Percentiles rank a stretch among this genome's conserved stretches.
These are phyloP conservation scores for Hypomesus transpacificus DNA, from an alignment of 2,113 vertebrate genomes.

Conservation along the genomic window DNA sequence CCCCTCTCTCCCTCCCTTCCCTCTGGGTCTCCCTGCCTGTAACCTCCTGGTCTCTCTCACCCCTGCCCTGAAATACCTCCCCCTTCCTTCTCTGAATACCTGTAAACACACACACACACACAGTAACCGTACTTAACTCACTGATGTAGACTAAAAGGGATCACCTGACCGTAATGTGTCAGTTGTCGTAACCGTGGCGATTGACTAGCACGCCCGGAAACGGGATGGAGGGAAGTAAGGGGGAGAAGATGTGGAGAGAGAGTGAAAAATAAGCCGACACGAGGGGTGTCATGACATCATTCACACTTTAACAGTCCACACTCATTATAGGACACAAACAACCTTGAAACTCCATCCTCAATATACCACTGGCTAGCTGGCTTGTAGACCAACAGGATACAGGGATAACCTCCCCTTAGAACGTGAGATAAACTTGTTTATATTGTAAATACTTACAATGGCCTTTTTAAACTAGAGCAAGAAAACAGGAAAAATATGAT, in stretches of 20 bases:
- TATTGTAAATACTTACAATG: conserved; percentile 93
- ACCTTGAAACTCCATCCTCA: neutral
- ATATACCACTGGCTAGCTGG: conserved; percentile 67
- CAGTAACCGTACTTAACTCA: conserved; percentile 62
- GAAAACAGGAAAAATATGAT: conserved; percentile 64
- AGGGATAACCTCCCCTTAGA: conserved; percentile 72
- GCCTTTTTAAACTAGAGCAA: conserved; percentile 87
- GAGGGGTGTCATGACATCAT: neutral
- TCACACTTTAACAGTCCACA: neutral
- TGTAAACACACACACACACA: neutral
- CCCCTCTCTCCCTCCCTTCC: neutral
- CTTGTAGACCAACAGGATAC: conserved; percentile 67
- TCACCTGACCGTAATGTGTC: conserved; percentile 50
- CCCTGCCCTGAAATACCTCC: neutral
- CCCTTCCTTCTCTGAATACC: no score
- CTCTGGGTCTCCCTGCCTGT: conserved; percentile 52
- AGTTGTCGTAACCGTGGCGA: conserved; percentile 20
- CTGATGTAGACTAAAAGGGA: conserved; percentile 58
- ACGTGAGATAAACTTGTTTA: conserved; percentile 72
- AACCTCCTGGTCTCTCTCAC: conserved; percentile 11
- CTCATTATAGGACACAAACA: neutral
- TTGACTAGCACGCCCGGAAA: neutral
- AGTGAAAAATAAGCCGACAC: neutral
- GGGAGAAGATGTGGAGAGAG: neutral
- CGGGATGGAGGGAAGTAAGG: conserved; percentile 1